A percentile compares a stretch with the other conserved stretches of the same genome.
Conservation (phyloP, 1,140 invertebrate species). For the Drosophila nigrodunni region DNA sequence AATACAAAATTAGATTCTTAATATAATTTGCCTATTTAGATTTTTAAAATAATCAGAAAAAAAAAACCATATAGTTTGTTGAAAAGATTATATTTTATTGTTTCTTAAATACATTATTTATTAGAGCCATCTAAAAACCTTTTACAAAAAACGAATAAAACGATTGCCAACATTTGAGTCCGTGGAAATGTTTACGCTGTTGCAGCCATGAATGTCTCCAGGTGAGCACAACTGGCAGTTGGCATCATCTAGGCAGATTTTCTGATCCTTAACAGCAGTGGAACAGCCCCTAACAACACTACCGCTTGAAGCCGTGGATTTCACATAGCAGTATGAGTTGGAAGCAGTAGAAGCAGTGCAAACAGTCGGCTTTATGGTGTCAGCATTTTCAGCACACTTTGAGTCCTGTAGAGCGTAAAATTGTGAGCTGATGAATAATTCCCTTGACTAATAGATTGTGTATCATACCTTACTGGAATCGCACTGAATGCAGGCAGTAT, state of each 20-base stretch:
- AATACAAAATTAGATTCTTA: no score
- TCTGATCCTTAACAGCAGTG: constrained; percentile 65
- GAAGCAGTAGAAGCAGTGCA: constrained; percentile 65
- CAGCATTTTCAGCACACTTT: constrained; percentile 58
- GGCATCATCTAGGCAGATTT: constrained; percentile 62
- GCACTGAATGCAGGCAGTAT: constrained; percentile 70
- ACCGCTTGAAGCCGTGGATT: constrained; percentile 38
- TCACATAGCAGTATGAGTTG: constrained; percentile 78
- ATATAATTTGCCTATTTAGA: no score
- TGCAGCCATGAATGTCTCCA: constrained; percentile 68
- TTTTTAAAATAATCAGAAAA: no score
- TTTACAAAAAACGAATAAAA: constrained; percentile 57
- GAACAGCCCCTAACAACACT: constrained; percentile 66
- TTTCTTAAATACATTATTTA: no score
- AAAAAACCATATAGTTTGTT: no score
- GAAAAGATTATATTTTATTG: no score
- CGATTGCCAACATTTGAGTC: constrained; percentile 49
- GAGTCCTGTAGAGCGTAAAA: constrained; percentile 31
- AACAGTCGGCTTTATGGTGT: constrained; percentile 36
- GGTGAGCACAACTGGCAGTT: constrained; percentile 72
- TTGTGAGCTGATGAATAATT: no score
- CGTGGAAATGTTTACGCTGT: constrained; percentile 51
- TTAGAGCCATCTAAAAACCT: background rate
- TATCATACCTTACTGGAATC: constrained; percentile 63
- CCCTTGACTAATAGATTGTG: background rate